A percentile compares a stretch with the other conserved stretches of the same genome.
These are phyloP conservation scores for Polyploca ridens DNA, from an alignment of 2,888 invertebrate genomes.

Conservation along the genomic window DNA sequence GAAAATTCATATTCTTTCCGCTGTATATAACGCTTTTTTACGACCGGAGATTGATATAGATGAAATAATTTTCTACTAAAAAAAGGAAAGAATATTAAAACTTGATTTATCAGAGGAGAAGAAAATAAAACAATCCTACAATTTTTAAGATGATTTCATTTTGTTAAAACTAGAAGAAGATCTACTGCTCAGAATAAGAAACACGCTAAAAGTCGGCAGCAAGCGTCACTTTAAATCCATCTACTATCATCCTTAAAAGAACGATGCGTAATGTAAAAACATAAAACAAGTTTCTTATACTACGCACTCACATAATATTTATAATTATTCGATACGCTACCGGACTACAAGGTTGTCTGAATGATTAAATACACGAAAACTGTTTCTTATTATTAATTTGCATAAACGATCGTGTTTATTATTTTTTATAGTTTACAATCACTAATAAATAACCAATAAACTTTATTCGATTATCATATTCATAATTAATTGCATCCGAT, in stretches of 20 bases:
- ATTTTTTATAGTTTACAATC: neutral
- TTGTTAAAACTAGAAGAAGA: no score
- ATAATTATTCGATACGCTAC: neutral
- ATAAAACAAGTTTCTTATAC: neutral
- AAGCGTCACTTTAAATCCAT: no score
- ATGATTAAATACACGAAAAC: neutral
- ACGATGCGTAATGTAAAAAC: neutral
- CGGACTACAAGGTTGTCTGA: neutral
- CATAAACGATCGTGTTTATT: neutral
- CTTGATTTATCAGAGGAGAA: no score
- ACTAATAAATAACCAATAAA: slow-evolving; percentile 2
- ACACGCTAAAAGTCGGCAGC: no score
- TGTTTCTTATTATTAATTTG: neutral
- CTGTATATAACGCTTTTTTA: neutral
- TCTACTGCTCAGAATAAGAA: no score
- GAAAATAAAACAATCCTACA: no score
- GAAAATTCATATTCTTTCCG: no score
- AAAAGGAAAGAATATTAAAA: no score
- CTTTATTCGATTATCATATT: neutral
- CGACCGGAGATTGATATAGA: neutral
- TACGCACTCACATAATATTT: neutral
- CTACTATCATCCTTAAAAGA: neutral
- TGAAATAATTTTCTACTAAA: neutral
- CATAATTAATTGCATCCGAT: neutral
- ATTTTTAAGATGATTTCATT: no score